These are phyloP conservation scores for Calcarius lapponicus DNA, from an alignment of 2,797 vertebrate genomes.

Conservation along the genomic window DNA sequence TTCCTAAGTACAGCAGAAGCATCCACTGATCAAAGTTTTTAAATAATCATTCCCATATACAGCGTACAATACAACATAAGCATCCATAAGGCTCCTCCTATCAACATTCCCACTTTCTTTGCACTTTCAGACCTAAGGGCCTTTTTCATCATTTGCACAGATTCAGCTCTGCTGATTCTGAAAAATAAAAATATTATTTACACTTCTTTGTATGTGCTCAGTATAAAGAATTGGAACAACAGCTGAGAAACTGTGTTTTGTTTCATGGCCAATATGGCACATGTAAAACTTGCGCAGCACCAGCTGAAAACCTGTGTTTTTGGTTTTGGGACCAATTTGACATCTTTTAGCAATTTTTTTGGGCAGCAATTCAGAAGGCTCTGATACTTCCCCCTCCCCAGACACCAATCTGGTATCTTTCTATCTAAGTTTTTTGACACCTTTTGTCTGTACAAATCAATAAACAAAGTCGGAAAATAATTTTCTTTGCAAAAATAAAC, in stretches of 20 bases:
- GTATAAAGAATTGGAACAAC: neutral
- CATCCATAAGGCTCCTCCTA: neutral
- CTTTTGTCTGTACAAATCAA: constrained; percentile 59
- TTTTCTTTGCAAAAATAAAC: constrained; percentile 26
- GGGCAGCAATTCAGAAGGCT: constrained; percentile 56
- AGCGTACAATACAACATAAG: neutral
- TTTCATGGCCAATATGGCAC: constrained; percentile 50
- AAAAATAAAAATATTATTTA: constrained; percentile 38
- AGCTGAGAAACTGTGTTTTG: constrained; percentile 45
- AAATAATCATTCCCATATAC: neutral
- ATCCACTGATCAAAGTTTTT: neutral
- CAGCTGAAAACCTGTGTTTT: constrained; percentile 61
- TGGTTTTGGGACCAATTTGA: constrained; percentile 43
- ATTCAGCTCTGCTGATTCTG: neutral
- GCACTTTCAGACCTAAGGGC: neutral
- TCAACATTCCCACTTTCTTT: neutral
- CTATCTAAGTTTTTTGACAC: constrained; percentile 51
- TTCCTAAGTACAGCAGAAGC: neutral
- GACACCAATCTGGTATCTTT: constrained; percentile 61
- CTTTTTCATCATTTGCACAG: neutral
- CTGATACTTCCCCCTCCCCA: constrained; percentile 3
- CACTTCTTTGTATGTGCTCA: constrained; percentile 21
- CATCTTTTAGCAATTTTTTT: constrained; percentile 56
- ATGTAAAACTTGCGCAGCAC: constrained; percentile 18
- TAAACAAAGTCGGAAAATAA: constrained; percentile 64